phyloP scores from a whole-genome alignment of 1,140 invertebrate genomes.

The Halyomorpha halys region DNA sequence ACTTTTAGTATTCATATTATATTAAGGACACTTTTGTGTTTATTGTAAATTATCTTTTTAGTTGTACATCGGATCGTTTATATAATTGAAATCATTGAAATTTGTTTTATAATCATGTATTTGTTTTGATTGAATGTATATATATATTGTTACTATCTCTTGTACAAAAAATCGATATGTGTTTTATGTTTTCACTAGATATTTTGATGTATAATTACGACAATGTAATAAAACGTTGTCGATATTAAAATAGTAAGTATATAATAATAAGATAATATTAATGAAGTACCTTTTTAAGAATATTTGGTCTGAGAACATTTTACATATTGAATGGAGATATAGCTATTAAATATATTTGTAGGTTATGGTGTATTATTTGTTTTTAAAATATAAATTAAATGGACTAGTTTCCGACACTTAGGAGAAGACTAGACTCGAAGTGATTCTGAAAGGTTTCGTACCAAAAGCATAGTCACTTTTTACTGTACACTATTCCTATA shows the following conservation, averaged over 20 bases:
- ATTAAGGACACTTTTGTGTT: too few species aligned
- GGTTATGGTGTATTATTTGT: conserved; percentile 16
- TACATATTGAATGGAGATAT: not conserved
- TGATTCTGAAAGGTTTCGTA: conserved; percentile 16
- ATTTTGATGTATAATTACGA: too few species aligned
- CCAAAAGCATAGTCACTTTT: not conserved
- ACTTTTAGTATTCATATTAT: too few species aligned
- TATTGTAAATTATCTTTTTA: not conserved
- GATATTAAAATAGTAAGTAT: conserved; percentile 4
- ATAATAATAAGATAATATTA: conserved; percentile 11
- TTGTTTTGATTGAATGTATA: conserved; percentile 4
- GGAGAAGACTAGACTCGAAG: conserved; percentile 24
- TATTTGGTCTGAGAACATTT: not conserved
- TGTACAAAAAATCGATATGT: conserved; percentile 7
- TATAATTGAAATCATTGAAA: not conserved
- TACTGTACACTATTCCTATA: not conserved
- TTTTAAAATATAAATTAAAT: conserved; percentile 10
- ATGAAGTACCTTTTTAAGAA: conserved; percentile 2
- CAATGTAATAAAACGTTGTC: not conserved
- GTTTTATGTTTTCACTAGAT: too few species aligned
- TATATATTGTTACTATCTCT: not conserved
- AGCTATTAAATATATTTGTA: conserved; percentile 20
- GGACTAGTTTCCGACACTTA: conserved; percentile 21
- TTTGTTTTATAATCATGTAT: conserved; percentile 9
- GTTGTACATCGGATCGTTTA: conserved; percentile 2